These are phyloP conservation scores for Boleophthalmus pectinirostris DNA, from an alignment of 2,113 vertebrate genomes.

Conservation along the genomic window DNA sequence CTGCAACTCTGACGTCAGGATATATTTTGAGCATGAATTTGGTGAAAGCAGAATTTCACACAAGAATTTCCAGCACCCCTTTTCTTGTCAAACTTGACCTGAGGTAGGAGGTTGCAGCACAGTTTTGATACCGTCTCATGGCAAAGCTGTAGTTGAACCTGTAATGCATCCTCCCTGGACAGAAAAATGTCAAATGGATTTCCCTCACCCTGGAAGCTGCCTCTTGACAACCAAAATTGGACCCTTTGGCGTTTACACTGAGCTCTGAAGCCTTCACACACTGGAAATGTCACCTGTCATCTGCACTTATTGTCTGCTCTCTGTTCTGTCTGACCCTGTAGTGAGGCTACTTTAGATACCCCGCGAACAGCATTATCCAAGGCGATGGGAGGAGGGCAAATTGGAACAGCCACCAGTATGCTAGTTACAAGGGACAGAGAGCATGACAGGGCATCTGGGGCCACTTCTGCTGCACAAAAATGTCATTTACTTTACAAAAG, in stretches of 20 bases:
- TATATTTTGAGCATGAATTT: neutral
- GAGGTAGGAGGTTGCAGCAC: slow-evolving; percentile 9
- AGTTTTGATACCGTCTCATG: slow-evolving; percentile 14
- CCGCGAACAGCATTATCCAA: slow-evolving; percentile 36
- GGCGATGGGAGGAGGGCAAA: slow-evolving; percentile 21
- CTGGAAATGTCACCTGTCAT: slow-evolving; percentile 74
- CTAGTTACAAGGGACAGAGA: neutral
- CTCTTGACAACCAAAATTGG: slow-evolving; percentile 61
- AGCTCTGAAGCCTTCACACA: slow-evolving; percentile 59
- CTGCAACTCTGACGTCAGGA: neutral
- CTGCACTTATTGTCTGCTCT: slow-evolving; percentile 58
- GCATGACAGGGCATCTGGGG: neutral
- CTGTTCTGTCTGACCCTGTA: slow-evolving; percentile 43
- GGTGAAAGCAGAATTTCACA: neutral
- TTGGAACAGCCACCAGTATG: slow-evolving; percentile 9
- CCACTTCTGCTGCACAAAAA: neutral
- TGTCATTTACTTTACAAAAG: neutral
- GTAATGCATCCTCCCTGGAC: slow-evolving; percentile 39
- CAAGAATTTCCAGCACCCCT: neutral
- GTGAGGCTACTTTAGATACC: slow-evolving; percentile 43
- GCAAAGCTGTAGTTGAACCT: slow-evolving; percentile 32
- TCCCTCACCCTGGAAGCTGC: slow-evolving; percentile 35
- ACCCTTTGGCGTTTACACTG: slow-evolving; percentile 60
- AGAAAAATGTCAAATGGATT: slow-evolving; percentile 59
- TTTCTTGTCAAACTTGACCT: neutral